Evolutionary conservation across 1,140 invertebrate species (phyloP).

Genomic region (Mycetomoellerius zeteki): DNA sequence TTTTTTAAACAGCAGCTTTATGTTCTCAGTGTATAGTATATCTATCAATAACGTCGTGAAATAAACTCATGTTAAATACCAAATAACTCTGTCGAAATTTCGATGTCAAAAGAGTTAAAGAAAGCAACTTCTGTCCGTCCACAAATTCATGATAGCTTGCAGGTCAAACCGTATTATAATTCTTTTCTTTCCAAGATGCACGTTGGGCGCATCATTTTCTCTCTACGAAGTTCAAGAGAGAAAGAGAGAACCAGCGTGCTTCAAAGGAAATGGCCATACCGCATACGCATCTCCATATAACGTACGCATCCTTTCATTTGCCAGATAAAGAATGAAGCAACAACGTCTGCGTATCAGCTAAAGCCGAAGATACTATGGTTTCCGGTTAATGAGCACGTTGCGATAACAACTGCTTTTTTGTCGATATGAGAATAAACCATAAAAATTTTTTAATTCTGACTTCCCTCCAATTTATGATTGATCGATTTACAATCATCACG

Average conservation of each 20-base stretch:
- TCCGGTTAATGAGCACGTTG: slow-evolving; percentile 81
- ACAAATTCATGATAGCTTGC: not conserved
- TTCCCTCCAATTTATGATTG: not conserved
- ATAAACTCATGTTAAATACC: not conserved
- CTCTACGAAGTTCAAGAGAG: not conserved
- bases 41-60: not conserved
- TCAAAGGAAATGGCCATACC: slow-evolving; percentile 3
- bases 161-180: not conserved
- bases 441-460: not conserved
- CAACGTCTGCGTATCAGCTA: slow-evolving; percentile 65
- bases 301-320: slow-evolving; percentile 67
- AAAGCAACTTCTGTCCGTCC: slow-evolving; percentile 11
- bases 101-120: not conserved
- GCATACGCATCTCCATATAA: slow-evolving; percentile 26
- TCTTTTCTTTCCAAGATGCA: not conserved
- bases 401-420: slow-evolving; percentile 78
- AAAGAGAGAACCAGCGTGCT: slow-evolving; percentile 11
- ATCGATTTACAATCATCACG: not conserved
- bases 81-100: not conserved
- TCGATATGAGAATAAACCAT: slow-evolving; percentile 43
- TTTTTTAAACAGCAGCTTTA: too few relatives aligned
- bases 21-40: too few relatives aligned
- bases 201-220: slow-evolving; percentile 23
- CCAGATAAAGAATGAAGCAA: slow-evolving; percentile 67
- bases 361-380: slow-evolving; percentile 82